Evolutionary conservation across 2,797 vertebrate species (phyloP).

Genomic region (Urosaurus nigricauda): DNA sequence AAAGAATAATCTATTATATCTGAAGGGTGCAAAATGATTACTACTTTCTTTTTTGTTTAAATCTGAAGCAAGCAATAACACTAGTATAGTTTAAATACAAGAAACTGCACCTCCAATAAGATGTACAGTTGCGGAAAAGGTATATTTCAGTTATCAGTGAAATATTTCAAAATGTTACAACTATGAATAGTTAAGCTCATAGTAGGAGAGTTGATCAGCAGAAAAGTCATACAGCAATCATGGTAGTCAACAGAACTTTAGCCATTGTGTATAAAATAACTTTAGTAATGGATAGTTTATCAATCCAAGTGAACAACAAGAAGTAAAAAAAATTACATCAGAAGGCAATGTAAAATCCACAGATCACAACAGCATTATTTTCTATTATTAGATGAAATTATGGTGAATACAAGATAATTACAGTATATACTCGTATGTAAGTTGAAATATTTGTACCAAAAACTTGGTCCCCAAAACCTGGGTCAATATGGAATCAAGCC

Average conservation of each 20-base stretch:
- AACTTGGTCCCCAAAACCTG: too few species aligned
- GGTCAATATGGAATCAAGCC: too few species aligned
- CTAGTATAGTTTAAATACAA: not conserved
- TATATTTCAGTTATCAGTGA: not conserved
- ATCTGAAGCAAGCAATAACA: not conserved
- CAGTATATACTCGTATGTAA: too few species aligned
- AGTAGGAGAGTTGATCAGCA: not conserved
- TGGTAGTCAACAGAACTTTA: not conserved
- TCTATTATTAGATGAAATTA: not conserved
- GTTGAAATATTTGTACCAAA: too few species aligned
- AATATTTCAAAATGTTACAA: not conserved
- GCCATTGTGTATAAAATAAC: not conserved
- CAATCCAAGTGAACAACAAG: not conserved
- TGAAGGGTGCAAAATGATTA: not conserved
- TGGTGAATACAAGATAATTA: not conserved
- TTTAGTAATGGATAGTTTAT: not conserved
- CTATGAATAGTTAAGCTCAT: not conserved
- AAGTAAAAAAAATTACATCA: conserved; percentile 1
- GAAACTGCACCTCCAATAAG: not conserved
- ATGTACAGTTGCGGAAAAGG: not conserved
- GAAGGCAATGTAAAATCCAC: not conserved
- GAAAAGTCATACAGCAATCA: not conserved
- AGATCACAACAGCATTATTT: not conserved
- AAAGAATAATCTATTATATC: not conserved
- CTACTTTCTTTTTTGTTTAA: not conserved